Percentiles rank a stretch among this genome's conserved stretches.
phyloP scores from a whole-genome alignment of 1,140 invertebrate species.

The Ectropis grisescens region DNA sequence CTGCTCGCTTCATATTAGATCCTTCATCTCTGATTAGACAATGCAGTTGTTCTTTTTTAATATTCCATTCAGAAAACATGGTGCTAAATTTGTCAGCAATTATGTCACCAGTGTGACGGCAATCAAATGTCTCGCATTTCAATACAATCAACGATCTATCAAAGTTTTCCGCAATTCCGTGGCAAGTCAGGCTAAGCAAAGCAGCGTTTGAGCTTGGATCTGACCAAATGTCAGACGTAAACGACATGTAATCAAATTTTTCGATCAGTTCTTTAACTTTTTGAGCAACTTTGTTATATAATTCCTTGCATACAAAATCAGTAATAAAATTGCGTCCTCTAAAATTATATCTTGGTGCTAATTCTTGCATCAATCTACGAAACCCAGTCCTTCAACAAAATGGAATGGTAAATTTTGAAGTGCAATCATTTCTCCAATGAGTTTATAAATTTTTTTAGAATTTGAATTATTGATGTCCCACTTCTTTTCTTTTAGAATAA shows the following conservation, averaged over 20 bases:
- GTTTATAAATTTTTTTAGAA: conserved; percentile 16
- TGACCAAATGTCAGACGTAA: conserved; percentile 20
- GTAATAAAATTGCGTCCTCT: conserved; percentile 20
- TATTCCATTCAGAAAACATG: conserved; percentile 27
- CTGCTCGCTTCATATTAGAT: conserved; percentile 21
- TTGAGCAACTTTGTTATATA: conserved; percentile 12
- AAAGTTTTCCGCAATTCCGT: conserved; percentile 18
- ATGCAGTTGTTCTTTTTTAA: conserved; percentile 23
- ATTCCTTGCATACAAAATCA: conserved; percentile 15
- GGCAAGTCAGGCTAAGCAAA: conserved; percentile 19
- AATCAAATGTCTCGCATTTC: conserved; percentile 20
- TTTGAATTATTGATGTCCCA: conserved; percentile 9
- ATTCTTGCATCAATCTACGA: conserved; percentile 12
- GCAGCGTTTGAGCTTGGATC: conserved; percentile 16
- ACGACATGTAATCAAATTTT: conserved; percentile 15
- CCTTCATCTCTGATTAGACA: conserved; percentile 22
- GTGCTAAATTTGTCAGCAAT: conserved; percentile 17
- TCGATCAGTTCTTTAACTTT: conserved; percentile 11
- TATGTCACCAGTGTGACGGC: conserved; percentile 13
- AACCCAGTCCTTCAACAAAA: conserved; percentile 18
- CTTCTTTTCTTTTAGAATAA: conserved; percentile 15
- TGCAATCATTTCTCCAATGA: conserved; percentile 21
- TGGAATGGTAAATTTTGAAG: conserved; percentile 17
- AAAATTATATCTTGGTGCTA: conserved; percentile 17
- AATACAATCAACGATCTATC: conserved; percentile 13